These are phyloP conservation scores for Callyntrura sp. DNA, from an alignment of 2,888 invertebrate species.

Conservation along the genomic window DNA sequence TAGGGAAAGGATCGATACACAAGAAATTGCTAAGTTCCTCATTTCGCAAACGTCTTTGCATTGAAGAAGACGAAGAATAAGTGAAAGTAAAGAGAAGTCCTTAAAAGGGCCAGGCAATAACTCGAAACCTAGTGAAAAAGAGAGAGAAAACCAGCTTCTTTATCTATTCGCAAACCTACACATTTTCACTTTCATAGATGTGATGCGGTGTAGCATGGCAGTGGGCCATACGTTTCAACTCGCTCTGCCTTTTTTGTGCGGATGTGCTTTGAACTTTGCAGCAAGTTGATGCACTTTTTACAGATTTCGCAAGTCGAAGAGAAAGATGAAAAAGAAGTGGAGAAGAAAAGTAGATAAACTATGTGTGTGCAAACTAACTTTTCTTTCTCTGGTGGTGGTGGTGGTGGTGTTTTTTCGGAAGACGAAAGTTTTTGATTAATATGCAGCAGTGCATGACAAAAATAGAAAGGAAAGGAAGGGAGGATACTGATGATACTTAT, in stretches of 20 bases:
- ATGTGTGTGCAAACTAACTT: constrained; percentile 17
- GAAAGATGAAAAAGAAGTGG: not conserved
- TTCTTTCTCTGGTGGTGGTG: not conserved
- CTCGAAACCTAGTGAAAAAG: not conserved
- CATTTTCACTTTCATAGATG: constrained; percentile 49
- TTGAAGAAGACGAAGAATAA: constrained; percentile 1
- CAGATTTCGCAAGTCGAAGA: constrained; percentile 16
- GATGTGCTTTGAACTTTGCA: constrained; percentile 28
- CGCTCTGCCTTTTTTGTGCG: not conserved
- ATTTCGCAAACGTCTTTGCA: constrained; percentile 72
- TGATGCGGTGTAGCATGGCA: constrained; percentile 25
- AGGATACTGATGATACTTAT: constrained; percentile 42
- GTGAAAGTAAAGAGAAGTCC: constrained; percentile 12
- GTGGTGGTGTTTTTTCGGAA: not conserved
- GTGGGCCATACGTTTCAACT: constrained; percentile 6
- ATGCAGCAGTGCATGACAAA: constrained; percentile 50
- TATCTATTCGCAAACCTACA: constrained; percentile 11
- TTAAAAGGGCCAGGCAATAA: constrained; percentile 26
- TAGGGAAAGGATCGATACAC: constrained; percentile 83
- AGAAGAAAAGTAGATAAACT: constrained; percentile 14
- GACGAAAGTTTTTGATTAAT: constrained; percentile 54
- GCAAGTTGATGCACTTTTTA: constrained; percentile 60
- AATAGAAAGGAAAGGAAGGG: not conserved
- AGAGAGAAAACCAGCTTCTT: not conserved
- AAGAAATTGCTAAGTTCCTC: constrained; percentile 84